Evolutionary conservation across 2,888 invertebrate species (phyloP).

Genomic region (Amblyjoppa proteus): DNA sequence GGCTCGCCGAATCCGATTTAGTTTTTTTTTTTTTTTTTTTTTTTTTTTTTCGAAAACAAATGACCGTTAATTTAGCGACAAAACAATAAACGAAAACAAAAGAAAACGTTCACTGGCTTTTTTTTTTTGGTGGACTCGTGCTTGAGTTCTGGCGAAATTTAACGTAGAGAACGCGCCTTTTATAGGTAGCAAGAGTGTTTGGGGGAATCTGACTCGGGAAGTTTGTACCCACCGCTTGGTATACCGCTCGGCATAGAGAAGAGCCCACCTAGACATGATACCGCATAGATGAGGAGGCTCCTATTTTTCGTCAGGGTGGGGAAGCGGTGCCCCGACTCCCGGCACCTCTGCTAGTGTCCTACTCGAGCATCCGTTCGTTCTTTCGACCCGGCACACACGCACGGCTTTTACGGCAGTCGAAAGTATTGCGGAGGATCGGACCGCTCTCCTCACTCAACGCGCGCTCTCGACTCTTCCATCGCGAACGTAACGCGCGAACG

Average conservation of each 20-base stretch:
- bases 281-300: slow-evolving; percentile 62
- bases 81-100: slow-evolving; percentile 21
- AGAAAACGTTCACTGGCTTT: slow-evolving; percentile 33
- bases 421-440: neutral
- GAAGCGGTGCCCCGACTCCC: slow-evolving; percentile 21
- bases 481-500: neutral
- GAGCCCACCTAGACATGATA: slow-evolving; percentile 55
- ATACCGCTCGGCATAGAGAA: slow-evolving; percentile 30
- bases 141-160: slow-evolving; percentile 76
- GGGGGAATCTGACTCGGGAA: slow-evolving; percentile 59
- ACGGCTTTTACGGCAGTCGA: slow-evolving; percentile 29
- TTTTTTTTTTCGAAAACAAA: neutral
- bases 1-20: slow-evolving; percentile 48
- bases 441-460: neutral
- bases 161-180: slow-evolving; percentile 76
- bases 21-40: too few relatives aligned
- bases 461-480: slow-evolving; percentile 10
- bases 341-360: slow-evolving; percentile 27
- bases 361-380: neutral
- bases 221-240: slow-evolving; percentile 62
- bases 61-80: neutral
- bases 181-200: slow-evolving; percentile 74
- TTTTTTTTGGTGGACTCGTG: slow-evolving; percentile 51
- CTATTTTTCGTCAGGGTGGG: slow-evolving; percentile 39
- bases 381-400: neutral